phyloP scores from a whole-genome alignment of 2,113 vertebrate genomes.

The Mus musculus region GRCm39 chr3:39515001-39515500 shows the following conservation, averaged over 20 bases:
- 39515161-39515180: conserved; percentile 76
- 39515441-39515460: conserved; percentile 39
- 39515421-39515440: not conserved
- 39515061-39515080: conserved; percentile 86
- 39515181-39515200: conserved; percentile 77
- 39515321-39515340: not conserved
- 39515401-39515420: not conserved
- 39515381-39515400: not conserved
- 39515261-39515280: conserved; percentile 38
- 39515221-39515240: conserved; percentile 76
- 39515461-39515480: not conserved
- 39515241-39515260: conserved; percentile 75
- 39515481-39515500: not conserved
- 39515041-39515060: conserved; percentile 85
- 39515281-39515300: conserved; percentile 53
- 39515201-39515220: conserved; percentile 35
- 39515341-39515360: not conserved
- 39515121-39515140: conserved; percentile 89
- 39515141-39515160: conserved; percentile 85
- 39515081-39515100: conserved; percentile 85
- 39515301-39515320: conserved; percentile 19
- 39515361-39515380: not conserved
- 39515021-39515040: conserved; percentile 60
- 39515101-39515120: conserved; percentile 90
- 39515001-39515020: conserved; percentile 85